Percentiles rank a stretch among this genome's conserved stretches.
These are phyloP conservation scores for Panthera tigris DNA, from an alignment of 2,113 vertebrate genomes.

Conservation along the genomic window DNA sequence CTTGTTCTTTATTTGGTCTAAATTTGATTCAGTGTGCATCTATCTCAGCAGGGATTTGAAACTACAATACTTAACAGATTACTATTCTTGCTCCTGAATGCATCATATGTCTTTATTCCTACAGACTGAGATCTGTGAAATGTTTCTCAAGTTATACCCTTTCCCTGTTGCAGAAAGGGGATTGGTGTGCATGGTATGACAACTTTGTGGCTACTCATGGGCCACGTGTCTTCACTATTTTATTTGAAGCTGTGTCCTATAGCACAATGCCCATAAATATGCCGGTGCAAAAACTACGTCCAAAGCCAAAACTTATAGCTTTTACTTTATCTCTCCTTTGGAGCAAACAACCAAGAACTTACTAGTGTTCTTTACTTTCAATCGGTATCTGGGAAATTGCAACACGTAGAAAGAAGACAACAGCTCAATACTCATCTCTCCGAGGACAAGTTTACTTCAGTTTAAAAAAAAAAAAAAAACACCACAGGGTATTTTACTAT, in stretches of 20 bases:
- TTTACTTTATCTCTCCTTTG: background rate
- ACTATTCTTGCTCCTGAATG: background rate
- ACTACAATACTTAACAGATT: background rate
- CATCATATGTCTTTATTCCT: background rate
- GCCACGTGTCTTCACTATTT: background rate
- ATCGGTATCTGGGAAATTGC: background rate
- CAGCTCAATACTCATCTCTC: background rate
- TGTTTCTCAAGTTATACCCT: background rate
- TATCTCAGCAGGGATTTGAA: background rate
- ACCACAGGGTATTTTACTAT: conserved; percentile 23
- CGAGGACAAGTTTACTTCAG: background rate
- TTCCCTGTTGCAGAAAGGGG: background rate
- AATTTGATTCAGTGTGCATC: background rate
- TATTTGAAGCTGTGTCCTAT: background rate
- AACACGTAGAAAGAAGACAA: background rate
- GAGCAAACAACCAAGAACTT: background rate
- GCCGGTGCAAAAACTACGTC: background rate
- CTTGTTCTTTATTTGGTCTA: background rate
- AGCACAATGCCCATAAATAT: background rate
- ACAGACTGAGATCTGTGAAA: background rate
- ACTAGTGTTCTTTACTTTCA: background rate
- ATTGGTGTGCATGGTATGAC: background rate
- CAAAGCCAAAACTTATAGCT: background rate
- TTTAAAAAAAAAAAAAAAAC: background rate
- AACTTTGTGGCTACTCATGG: background rate